Conservation (phyloP, 2,888 invertebrate species). For the Protophormia terraenovae region DNA sequence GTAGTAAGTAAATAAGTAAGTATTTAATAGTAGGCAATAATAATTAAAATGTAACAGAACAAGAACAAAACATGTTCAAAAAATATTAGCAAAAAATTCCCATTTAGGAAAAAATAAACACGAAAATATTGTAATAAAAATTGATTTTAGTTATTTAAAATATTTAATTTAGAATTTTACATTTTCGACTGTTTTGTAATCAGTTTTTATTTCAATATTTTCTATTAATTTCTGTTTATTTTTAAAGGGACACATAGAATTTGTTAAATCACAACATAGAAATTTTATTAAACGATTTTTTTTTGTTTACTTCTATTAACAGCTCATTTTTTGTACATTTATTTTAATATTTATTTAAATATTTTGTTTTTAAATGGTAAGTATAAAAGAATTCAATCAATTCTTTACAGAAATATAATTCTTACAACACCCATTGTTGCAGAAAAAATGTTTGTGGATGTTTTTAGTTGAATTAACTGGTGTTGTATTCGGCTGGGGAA, state of each 20-base stretch:
- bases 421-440: no score
- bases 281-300: constrained; percentile 9
- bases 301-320: constrained; percentile 25
- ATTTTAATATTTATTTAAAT: constrained; percentile 31
- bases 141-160: no score
- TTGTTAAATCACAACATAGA: constrained; percentile 39
- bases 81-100: not conserved
- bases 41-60: not conserved
- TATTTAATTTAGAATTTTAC: no score
- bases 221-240: not conserved
- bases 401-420: no score
- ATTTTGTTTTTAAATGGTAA: not conserved
- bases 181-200: not conserved
- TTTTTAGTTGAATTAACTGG: no score
- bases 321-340: constrained; percentile 66
- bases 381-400: no score
- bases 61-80: constrained; percentile 22
- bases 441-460: no score
- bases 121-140: constrained; percentile 1
- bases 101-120: not conserved
- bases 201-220: not conserved
- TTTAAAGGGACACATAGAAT: not conserved
- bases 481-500: no score
- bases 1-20: no score
- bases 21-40: not conserved